Evolutionary conservation across 2,888 invertebrate species (phyloP).

Genomic region (Andricus quercusramuli): DNA sequence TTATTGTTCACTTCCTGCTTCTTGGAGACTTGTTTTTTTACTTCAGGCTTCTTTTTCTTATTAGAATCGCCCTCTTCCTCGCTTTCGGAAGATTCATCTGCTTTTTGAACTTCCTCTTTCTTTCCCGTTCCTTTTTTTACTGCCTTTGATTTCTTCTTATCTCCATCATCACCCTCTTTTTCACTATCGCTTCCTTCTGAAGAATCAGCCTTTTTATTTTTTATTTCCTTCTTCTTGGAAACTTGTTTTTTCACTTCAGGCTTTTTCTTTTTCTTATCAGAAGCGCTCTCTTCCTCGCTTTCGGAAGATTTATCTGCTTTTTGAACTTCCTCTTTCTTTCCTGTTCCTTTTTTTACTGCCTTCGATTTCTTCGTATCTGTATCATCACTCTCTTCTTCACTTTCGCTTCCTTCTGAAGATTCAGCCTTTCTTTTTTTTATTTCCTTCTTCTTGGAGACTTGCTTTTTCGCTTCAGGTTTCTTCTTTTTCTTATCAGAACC

Average conservation of each 20-base stretch:
- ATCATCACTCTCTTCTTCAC: neutral
- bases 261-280: no score
- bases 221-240: conserved; percentile 38
- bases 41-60: conserved; percentile 31
- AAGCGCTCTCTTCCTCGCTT: no score
- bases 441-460: conserved; percentile 43
- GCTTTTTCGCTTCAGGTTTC: neutral
- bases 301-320: no score
- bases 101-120: conserved; percentile 52
- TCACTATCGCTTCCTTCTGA: neutral
- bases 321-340: no score
- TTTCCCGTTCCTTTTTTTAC: no score
- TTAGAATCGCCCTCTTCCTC: conserved; percentile 51
- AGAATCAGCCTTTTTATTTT: no score
- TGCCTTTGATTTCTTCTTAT: no score
- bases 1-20: conserved; percentile 64
- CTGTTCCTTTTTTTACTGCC: no score
- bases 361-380: no score
- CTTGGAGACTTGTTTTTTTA: conserved; percentile 59
- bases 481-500: conserved; percentile 41
- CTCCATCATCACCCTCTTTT: neutral
- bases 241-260: neutral
- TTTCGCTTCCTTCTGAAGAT: neutral
- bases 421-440: conserved; percentile 19
- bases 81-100: conserved; percentile 46